These are phyloP conservation scores for Cantharis flavilabris DNA, from an alignment of 2,888 invertebrate genomes.

Conservation along the genomic window DNA sequence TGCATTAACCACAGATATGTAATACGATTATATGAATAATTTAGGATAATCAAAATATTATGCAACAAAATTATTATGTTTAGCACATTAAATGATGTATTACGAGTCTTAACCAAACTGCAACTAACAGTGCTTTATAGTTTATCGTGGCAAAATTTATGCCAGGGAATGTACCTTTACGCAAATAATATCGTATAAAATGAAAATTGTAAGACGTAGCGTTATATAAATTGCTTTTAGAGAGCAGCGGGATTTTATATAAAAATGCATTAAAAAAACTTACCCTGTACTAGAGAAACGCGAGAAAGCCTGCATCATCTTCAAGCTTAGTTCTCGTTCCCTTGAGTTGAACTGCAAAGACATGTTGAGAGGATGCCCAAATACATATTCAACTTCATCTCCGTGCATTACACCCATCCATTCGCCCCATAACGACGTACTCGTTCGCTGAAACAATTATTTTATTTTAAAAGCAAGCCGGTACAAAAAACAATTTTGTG, in stretches of 20 bases:
- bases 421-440: slow-evolving; percentile 93
- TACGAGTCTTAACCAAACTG: background rate
- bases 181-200: background rate
- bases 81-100: background rate
- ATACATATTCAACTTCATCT: slow-evolving; percentile 97
- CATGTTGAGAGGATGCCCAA: slow-evolving; percentile 92
- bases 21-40: slow-evolving; percentile 9
- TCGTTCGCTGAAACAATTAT: slow-evolving; percentile 74
- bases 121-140: background rate
- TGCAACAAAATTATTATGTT: background rate
- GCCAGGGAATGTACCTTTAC: background rate
- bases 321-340: slow-evolving; percentile 84
- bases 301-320: slow-evolving; percentile 92
- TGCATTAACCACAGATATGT: slow-evolving; percentile 12
- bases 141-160: background rate
- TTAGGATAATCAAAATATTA: slow-evolving; percentile 1
- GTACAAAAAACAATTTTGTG: background rate
- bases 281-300: slow-evolving; percentile 94
- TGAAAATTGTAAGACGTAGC: background rate
- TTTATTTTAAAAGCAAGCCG: background rate
- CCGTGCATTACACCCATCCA: slow-evolving; percentile 99
- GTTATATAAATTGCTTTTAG: background rate
- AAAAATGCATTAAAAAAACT: slow-evolving; percentile 49
- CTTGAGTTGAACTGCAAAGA: slow-evolving; percentile 83
- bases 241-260: background rate